Percentiles rank a stretch among this genome's conserved stretches.
Conservation (phyloP, 2,888 invertebrate genomes). For the Epistrophe grossulariae region DNA sequence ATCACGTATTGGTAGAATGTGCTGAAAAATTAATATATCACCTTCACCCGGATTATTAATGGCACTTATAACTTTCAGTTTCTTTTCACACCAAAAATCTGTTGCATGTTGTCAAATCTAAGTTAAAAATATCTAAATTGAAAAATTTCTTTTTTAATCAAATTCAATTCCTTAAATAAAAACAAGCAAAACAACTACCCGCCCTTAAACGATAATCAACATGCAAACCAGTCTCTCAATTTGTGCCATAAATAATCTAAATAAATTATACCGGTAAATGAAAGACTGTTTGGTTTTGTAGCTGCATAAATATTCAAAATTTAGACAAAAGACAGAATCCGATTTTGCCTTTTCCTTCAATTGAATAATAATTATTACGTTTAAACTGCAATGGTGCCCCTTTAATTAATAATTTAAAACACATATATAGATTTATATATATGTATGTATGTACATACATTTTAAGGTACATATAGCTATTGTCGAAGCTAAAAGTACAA, state of each 20-base stretch:
- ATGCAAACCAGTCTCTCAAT: not conserved
- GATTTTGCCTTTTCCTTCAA: not conserved
- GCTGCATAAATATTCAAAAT: not conserved
- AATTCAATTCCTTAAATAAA: not conserved
- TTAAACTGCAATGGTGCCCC: not conserved
- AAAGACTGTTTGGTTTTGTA: not conserved
- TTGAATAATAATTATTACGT: slow-evolving; percentile 18
- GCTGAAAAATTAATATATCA: too few species aligned
- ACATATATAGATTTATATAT: too few species aligned
- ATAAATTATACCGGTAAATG: slow-evolving; percentile 11
- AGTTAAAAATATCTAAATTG: not conserved
- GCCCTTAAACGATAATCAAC: not conserved
- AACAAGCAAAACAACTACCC: not conserved
- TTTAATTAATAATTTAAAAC: not conserved
- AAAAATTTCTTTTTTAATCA: slow-evolving; percentile 20
- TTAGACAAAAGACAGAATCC: not conserved
- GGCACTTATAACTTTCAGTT: too few species aligned
- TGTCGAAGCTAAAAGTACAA: slow-evolving; percentile 31
- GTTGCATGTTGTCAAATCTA: too few species aligned
- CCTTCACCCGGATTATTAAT: too few species aligned
- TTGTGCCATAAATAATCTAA: not conserved
- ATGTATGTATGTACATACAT: too few species aligned
- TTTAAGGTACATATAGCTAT: too few species aligned
- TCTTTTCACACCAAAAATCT: too few species aligned
- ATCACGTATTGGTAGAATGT: too few species aligned